Evolutionary conservation across 2,113 vertebrate species (phyloP).

Genomic region (Alectura lathami): DNA sequence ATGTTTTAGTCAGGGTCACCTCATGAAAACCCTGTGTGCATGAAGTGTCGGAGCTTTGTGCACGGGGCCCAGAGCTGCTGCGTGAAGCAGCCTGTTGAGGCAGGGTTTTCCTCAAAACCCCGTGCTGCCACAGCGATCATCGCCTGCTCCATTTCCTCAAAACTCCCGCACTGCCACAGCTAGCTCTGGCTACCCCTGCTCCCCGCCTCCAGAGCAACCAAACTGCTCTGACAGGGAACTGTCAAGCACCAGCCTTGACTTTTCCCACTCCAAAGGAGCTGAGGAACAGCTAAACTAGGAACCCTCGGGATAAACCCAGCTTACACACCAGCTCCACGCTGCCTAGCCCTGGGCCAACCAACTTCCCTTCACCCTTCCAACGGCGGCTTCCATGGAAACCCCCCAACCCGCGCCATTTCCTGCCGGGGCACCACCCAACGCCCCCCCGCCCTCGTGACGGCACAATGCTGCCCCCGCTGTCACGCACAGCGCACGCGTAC

Average conservation of each 20-base stretch:
- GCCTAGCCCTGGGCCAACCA: accelerated
- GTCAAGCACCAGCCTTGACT: accelerated
- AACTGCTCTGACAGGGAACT: accelerated
- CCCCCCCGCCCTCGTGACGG: neutral
- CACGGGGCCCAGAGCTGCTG: neutral
- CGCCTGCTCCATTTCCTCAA: neutral
- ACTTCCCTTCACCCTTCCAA: neutral
- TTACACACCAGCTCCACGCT: accelerated
- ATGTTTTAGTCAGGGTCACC: accelerated
- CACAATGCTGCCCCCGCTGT: accelerated
- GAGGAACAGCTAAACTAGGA: accelerated
- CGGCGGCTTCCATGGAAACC: accelerated
- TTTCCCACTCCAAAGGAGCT: neutral
- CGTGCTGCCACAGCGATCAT: accelerated
- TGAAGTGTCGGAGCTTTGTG: accelerated
- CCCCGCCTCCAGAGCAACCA: neutral
- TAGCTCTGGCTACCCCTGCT: neutral
- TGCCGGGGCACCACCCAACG: accelerated
- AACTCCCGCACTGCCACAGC: accelerated
- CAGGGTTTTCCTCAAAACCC: accelerated
- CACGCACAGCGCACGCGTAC: accelerated
- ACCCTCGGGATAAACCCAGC: accelerated
- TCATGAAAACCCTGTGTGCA: accelerated
- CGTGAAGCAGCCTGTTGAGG: accelerated
- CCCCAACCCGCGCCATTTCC: neutral